These are phyloP conservation scores for Lepidochrysops patricia DNA, from an alignment of 2,888 invertebrate genomes.

Conservation along the genomic window DNA sequence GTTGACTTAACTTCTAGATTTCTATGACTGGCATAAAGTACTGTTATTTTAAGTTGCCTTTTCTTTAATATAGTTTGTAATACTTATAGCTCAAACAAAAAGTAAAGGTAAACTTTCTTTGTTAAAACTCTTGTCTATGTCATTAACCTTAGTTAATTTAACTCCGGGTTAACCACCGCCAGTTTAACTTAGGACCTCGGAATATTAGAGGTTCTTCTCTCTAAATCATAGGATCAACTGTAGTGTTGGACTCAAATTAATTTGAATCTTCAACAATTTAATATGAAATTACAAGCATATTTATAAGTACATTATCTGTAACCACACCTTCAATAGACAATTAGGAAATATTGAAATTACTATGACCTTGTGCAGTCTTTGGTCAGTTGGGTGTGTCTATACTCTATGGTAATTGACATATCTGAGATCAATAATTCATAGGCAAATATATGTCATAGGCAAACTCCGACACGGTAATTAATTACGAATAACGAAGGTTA, in stretches of 20 bases:
- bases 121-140: no score
- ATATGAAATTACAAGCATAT: not conserved
- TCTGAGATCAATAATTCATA: conserved; percentile 7
- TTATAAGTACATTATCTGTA: not conserved
- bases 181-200: not conserved
- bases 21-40: no score
- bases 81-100: no score
- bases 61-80: no score
- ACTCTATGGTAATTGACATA: not conserved
- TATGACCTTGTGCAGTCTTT: not conserved
- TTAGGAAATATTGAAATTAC: conserved; percentile 7
- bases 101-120: no score
- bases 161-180: not conserved
- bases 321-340: not conserved
- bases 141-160: not conserved
- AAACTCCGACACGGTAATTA: not conserved
- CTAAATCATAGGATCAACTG: no score
- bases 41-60: no score
- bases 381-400: conserved; percentile 1
- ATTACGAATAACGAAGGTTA: not conserved
- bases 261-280: no score
- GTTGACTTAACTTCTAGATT: no score
- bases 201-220: no score
- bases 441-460: not conserved
- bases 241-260: no score